Base-by-base conservation (phyloP, 2,113 vertebrate species). In the Myxocyprinus asiaticus region DNA sequence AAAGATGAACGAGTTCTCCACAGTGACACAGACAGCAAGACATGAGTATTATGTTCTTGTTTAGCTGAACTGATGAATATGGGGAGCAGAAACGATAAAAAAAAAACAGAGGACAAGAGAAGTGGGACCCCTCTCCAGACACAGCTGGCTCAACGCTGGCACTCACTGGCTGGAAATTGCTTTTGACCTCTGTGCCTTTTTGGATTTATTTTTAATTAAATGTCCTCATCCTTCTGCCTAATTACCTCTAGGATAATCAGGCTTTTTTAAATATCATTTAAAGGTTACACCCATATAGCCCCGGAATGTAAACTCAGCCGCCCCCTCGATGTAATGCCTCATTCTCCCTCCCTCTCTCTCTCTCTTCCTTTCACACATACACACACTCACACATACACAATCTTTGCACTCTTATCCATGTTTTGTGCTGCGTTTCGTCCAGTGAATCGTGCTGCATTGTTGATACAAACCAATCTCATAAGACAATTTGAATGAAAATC, bases 121-220 rank as follows among this genome's bases (percentile, higher is more conserved):
- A 71, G 62, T 51, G 72, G 48, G 70, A 76, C 70, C 69, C 77
- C 58, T 74, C 77, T 70, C 3, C 43, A 43, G 65, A 79, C 78
- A 78, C 81, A 76, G 81, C 48, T 72, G 65, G 77, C 45, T 62
- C 42, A 76, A 44, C 8, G 9, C 67, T 51, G 65, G 56, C 68
- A 77, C 82, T 84, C 83, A 67, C 82, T 61, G 78, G 47, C 79
- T 89, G 73, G 83, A 82, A 85, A 87, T 79, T 86, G 79, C 86
- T 86, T 82, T 87, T 75, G 81, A 86, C 85, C 77, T 58, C 56
- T 67, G 81, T 77, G 83, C 86, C 87, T 88, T 55, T 76, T 84
- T 76, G 79, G 90, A 91, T 88, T 86, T 88, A 88, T 88, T 90
- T 89, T 86, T 89, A 89, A 91, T 90, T 91, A 91, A 92, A 89